Conservation (phyloP, 2,888 invertebrate species). For the Agrochola lychnidis region DNA sequence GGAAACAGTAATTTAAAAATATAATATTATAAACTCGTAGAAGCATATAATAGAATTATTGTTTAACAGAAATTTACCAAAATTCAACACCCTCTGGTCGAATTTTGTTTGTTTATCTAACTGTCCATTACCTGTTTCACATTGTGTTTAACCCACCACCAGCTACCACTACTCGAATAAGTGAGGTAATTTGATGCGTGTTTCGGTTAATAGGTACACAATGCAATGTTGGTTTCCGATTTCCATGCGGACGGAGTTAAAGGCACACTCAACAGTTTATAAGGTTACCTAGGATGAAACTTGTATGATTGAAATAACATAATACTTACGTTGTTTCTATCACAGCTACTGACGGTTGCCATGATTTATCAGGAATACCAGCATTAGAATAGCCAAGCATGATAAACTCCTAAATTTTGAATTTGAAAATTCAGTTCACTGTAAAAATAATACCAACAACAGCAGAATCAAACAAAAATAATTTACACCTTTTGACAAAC, state of each 20-base stretch:
- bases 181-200: background rate
- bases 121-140: background rate
- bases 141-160: too few relatives aligned
- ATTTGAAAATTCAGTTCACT: background rate
- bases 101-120: background rate
- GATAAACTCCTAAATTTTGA: background rate
- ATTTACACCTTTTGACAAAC: too few relatives aligned
- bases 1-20: constrained; percentile 60
- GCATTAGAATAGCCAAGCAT: constrained; percentile 91
- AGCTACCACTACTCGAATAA: background rate
- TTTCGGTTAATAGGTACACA: background rate
- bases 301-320: background rate
- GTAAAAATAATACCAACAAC: too few relatives aligned
- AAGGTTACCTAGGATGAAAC: background rate
- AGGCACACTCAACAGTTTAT: background rate
- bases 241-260: background rate
- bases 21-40: background rate
- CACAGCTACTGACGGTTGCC: constrained; percentile 96
- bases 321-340: constrained; percentile 95
- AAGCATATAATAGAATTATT: too few relatives aligned
- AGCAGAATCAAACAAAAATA: too few relatives aligned
- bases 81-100: too few relatives aligned
- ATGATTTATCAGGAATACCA: constrained; percentile 96
- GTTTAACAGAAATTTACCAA: too few relatives aligned
- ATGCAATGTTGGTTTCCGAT: too few relatives aligned